These are phyloP conservation scores for Acanthosepion esculentum DNA, from an alignment of 2,888 invertebrate genomes.

Conservation along the genomic window DNA sequence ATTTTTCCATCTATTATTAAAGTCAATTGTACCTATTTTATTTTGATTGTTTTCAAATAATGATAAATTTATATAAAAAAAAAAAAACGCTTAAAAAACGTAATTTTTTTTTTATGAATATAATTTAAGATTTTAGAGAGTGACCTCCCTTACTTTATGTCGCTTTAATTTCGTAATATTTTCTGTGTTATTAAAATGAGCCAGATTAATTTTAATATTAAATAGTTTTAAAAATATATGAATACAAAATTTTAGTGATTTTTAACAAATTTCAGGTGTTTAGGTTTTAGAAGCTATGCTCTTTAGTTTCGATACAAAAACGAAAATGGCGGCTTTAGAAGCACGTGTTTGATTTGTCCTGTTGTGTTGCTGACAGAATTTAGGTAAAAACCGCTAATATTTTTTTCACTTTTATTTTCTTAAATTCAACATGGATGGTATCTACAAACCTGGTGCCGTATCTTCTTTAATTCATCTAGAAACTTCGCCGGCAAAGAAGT, in stretches of 20 bases:
- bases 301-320: background rate
- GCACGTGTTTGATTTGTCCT: background rate
- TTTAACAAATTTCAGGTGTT: background rate
- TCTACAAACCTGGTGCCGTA: conserved; percentile 24
- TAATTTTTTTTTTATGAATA: no score
- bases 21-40: no score
- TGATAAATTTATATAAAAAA: no score
- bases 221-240: background rate
- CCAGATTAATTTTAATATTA: background rate
- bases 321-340: background rate
- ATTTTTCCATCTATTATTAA: no score
- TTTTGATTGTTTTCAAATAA: no score
- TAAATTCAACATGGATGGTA: background rate
- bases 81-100: no score
- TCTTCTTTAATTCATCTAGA: background rate
- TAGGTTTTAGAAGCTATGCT: background rate
- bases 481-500: background rate
- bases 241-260: background rate
- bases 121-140: no score
- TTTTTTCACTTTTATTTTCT: background rate
- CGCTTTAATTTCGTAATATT: background rate
- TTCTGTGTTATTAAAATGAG: background rate
- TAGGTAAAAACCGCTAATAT: background rate
- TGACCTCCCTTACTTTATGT: no score
- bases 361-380: background rate